Evolutionary conservation across 2,888 invertebrate species (phyloP).

Genomic region (Spilosoma lubricipeda): DNA sequence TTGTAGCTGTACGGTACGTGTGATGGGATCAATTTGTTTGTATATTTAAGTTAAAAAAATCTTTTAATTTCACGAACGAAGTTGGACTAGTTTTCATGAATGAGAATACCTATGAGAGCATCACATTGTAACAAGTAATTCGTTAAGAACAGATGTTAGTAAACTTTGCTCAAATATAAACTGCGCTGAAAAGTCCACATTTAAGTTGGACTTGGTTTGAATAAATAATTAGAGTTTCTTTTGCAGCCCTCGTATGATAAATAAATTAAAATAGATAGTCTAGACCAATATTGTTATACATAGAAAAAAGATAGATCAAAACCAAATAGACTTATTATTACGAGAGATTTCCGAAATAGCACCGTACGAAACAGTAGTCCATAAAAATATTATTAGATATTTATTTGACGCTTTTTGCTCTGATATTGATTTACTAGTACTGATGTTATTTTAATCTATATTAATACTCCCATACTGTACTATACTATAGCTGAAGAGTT

Average conservation of each 20-base stretch:
- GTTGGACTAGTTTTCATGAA: constrained; percentile 15
- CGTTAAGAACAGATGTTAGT: constrained; percentile 20
- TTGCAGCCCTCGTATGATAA: constrained; percentile 20
- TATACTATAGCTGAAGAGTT: no score
- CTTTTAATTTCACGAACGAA: constrained; percentile 21
- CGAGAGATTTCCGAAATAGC: constrained; percentile 24
- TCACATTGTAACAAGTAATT: constrained; percentile 24
- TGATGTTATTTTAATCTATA: not conserved
- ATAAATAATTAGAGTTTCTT: not conserved
- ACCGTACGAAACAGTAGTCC: constrained; percentile 22
- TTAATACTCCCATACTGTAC: no score
- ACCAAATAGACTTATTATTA: constrained; percentile 29
- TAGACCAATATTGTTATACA: constrained; percentile 40
- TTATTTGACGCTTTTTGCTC: constrained; percentile 19
- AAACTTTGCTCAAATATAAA: constrained; percentile 46
- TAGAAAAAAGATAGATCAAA: constrained; percentile 29
- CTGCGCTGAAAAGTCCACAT: constrained; percentile 23
- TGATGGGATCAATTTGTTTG: constrained; percentile 82
- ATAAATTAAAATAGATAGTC: constrained; percentile 23
- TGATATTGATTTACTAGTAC: constrained; percentile 11
- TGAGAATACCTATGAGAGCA: constrained; percentile 17
- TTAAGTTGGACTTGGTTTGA: constrained; percentile 17
- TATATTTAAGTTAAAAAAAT: constrained; percentile 56
- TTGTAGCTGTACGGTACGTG: constrained; percentile 72
- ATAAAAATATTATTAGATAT: not conserved